A percentile compares a stretch with the other conserved stretches of the same genome.
These are phyloP conservation scores for Rhinogobius similis DNA, from an alignment of 2,113 vertebrate species.

Conservation along the genomic window DNA sequence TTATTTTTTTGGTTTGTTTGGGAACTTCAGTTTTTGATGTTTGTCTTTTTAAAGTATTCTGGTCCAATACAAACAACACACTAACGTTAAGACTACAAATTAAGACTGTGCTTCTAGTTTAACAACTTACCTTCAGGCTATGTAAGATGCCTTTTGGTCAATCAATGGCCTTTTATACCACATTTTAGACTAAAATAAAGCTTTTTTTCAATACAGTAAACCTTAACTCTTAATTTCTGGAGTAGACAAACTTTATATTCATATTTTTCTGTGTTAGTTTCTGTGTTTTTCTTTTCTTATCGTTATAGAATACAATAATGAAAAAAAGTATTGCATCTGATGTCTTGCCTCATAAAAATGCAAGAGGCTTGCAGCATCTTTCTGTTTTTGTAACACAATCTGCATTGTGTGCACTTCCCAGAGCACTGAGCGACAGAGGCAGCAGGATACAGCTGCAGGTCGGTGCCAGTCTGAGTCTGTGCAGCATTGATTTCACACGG, in stretches of 20 bases:
- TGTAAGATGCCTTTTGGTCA: too few species aligned
- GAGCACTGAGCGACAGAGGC: conserved; percentile 15
- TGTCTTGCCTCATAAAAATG: neutral
- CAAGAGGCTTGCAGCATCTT: conserved; percentile 2
- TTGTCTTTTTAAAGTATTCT: too few species aligned
- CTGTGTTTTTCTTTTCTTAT: neutral
- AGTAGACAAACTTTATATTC: too few species aligned
- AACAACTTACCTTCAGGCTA: too few species aligned
- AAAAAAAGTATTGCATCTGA: neutral
- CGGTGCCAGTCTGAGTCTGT: conserved; percentile 28
- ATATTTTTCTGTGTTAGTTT: neutral
- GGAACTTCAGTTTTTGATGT: neutral
- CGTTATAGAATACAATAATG: neutral
- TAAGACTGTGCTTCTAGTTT: too few species aligned
- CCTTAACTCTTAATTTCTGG: neutral
- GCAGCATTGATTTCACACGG: conserved; percentile 54
- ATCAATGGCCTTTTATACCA: too few species aligned
- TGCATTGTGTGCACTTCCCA: conserved; percentile 24
- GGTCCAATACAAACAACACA: too few species aligned
- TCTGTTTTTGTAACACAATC: conserved; percentile 28
- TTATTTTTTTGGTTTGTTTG: neutral
- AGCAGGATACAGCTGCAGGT: conserved; percentile 29
- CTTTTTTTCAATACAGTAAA: too few species aligned
- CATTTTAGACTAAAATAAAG: too few species aligned
- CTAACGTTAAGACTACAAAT: too few species aligned